Evolutionary conservation across 35 echinoderm and acorn worm genomes (phyloP).

Genomic region (Apostichopus japonicus): DNA sequence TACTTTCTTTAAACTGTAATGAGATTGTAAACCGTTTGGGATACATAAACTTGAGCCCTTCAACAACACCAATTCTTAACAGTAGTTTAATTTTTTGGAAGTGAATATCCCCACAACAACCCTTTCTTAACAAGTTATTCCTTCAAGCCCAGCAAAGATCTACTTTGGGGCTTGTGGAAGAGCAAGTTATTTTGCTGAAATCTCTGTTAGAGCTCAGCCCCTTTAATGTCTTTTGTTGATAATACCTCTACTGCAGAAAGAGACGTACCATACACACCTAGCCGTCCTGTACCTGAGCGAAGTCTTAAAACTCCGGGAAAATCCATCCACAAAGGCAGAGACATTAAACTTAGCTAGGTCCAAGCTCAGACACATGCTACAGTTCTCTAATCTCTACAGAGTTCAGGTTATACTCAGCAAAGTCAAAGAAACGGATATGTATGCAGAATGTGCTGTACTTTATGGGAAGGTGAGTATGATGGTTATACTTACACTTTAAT

Average conservation of each 20-base stretch:
- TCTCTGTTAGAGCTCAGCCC: too few species aligned
- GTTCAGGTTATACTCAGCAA: conserved; percentile 96
- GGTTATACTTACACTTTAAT: too few species aligned
- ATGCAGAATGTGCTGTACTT: conserved; percentile 96
- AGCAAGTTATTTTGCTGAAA: too few species aligned
- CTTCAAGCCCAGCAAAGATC: too few species aligned
- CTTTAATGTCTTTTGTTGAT: neutral
- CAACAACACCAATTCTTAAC: too few species aligned
- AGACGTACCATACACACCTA: conserved; percentile 97
- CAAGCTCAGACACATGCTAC: conserved; percentile 93
- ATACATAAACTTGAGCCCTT: too few species aligned
- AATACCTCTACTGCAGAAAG: conserved; percentile 72
- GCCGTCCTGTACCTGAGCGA: conserved; percentile 93
- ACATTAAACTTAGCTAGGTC: conserved; percentile 83
- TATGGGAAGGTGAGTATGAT: conserved; percentile 86
- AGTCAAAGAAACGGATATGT: conserved; percentile 98
- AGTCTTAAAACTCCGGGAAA: conserved; percentile 75
- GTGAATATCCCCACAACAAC: too few species aligned
- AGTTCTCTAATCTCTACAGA: conserved; percentile 85
- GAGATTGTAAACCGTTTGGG: too few species aligned
- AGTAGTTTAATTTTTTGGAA: too few species aligned
- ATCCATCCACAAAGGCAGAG: neutral
- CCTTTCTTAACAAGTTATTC: too few species aligned
- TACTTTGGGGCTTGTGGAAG: too few species aligned
- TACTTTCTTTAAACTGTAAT: too few species aligned